Evolutionary conservation across 2,113 vertebrate genomes (phyloP).

Genomic region (Agelaius phoeniceus): DNA sequence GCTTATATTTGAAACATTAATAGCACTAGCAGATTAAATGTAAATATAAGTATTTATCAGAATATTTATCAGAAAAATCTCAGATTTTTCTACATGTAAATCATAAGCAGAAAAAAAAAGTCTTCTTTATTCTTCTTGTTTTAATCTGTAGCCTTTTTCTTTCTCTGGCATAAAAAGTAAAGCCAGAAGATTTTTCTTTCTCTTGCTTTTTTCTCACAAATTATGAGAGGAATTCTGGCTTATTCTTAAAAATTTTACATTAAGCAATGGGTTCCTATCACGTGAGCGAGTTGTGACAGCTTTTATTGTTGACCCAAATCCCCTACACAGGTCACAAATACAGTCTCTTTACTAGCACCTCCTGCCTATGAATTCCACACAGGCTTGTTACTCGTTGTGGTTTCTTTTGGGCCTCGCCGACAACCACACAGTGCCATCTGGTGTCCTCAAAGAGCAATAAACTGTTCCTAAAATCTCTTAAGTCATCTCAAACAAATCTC

Average conservation of each 20-base stretch:
- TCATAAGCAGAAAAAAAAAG: neutral
- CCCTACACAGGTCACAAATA: neutral
- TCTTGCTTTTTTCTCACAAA: neutral
- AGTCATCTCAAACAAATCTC: neutral
- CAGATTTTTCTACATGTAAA: neutral
- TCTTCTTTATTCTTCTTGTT: neutral
- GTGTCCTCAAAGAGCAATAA: neutral
- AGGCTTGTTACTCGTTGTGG: neutral
- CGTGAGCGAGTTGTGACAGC: neutral
- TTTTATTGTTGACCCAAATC: neutral
- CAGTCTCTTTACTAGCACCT: neutral
- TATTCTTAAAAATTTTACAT: neutral
- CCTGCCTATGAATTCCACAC: neutral
- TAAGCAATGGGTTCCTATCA: neutral
- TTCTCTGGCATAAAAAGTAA: neutral
- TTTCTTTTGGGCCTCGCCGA: neutral
- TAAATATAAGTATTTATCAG: neutral
- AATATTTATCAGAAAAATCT: neutral
- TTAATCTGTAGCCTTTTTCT: neutral
- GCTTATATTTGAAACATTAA: neutral
- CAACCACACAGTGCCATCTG: constrained; percentile 9
- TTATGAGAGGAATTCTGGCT: neutral
- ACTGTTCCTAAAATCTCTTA: neutral
- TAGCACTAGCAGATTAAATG: neutral
- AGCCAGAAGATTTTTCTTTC: neutral